Evolutionary conservation across 2,888 invertebrate species (phyloP), one percentile per base, ranked within the genome.

Genomic region (Neoaliturus tenellus): DNA sequence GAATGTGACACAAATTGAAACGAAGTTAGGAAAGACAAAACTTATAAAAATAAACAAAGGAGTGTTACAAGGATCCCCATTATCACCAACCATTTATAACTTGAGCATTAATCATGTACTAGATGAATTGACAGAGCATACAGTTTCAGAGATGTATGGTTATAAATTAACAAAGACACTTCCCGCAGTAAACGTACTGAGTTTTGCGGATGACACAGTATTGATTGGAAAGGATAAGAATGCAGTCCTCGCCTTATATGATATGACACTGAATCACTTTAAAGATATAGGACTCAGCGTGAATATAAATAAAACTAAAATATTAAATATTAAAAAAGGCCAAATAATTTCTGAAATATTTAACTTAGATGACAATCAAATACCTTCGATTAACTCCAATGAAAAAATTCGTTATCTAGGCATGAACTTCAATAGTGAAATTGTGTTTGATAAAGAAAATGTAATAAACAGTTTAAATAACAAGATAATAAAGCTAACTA

Each of bases 151-250:
- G 25, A 2, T 10, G 20, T 62, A 28, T 25, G 62, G 25, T 23
- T 62, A 62, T 23, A 62, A 23, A 12, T 10, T 12, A 4, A 17
- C 10, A 23, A 4, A 10, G 2, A 12, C 6, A 23, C 25, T 62
- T 2, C 28, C 28, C 5, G 8, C 62, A 23, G 17, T 62, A 10
- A 62, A 62, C 17, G 31, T 62, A 3, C 25, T 62, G n/a, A 62
- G 62, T 23, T 62, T 62, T 62, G 62, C 62, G 4, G 31, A 62
- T 17, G 62, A 62, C 62, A 62, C 62, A 3, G 62, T 62, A 4
- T 23, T 62, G 17, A 31, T 62, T 10, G 25, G 28, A 10, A 25
- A 62, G n/a, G n/a, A 17, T 25, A 62, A 62, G 31, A 17, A 62
- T 2, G 20, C 25, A 31, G 31, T 62, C 3, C n/a, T 62, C 10